A percentile compares a stretch with the other conserved stretches of the same genome.
Evolutionary conservation across 2,888 invertebrate genomes (phyloP).

Genomic region (Eudemis profundana): DNA sequence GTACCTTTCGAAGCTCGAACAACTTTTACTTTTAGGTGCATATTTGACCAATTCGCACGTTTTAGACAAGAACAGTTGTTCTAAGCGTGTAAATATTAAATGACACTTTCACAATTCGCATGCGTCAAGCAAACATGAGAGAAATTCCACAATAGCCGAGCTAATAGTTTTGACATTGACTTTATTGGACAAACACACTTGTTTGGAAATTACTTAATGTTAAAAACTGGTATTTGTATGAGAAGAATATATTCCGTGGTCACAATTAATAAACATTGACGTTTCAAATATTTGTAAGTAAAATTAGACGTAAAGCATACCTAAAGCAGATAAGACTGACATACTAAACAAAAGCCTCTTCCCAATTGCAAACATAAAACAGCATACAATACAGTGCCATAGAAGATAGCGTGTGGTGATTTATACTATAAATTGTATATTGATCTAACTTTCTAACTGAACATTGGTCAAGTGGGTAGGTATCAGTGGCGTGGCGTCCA

Average conservation of each 20-base stretch:
- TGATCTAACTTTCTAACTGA: too few relatives aligned
- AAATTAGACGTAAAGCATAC: not conserved
- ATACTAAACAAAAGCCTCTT: not conserved
- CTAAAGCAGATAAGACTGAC: not conserved
- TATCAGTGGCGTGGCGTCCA: too few relatives aligned
- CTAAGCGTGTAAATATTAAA: constrained; percentile 38
- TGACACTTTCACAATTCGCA: constrained; percentile 41
- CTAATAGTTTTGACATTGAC: constrained; percentile 42
- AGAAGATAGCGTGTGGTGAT: too few relatives aligned
- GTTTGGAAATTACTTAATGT: constrained; percentile 27
- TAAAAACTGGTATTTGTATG: constrained; percentile 14
- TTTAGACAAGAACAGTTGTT: constrained; percentile 30
- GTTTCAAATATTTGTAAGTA: not conserved
- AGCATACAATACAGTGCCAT: too few relatives aligned
- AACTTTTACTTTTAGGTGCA: not conserved
- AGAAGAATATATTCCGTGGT: constrained; percentile 1
- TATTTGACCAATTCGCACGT: constrained; percentile 24
- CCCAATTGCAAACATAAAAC: too few relatives aligned
- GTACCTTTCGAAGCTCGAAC: not conserved
- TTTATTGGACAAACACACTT: constrained; percentile 27
- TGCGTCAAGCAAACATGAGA: constrained; percentile 13
- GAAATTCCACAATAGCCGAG: constrained; percentile 38
- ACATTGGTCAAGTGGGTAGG: too few relatives aligned
- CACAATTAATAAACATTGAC: constrained; percentile 14
- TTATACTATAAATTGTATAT: too few relatives aligned